Base-by-base conservation (phyloP, 2,113 vertebrate species). In the Dicerorhinus sumatrensis region DNA sequence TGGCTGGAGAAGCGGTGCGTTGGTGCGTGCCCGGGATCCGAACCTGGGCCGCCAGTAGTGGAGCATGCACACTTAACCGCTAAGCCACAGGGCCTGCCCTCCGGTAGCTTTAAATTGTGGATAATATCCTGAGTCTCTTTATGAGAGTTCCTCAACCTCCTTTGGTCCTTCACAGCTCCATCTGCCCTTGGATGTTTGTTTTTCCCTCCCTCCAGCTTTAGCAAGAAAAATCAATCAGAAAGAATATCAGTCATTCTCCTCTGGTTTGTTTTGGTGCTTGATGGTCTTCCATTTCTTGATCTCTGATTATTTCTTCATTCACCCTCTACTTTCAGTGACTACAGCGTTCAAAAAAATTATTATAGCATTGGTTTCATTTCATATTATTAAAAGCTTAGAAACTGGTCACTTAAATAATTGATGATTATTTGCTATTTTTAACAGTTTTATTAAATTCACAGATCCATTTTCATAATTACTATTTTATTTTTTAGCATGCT, bases 331-430 rank as follows among this genome's bases (percentile, higher is more conserved):
- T 90, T 77, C 51, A 81, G 9, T 69, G n/a, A 89, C 12, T 18
- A 75, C 0, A 56, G 5, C 23, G 63, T 25, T 90, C 27, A 51
- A 31, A 70, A 69, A 89, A 81, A 73, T 63, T 5, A 65, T 89
- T 31, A 8, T 33, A 42, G 31, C 33, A 63, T n/a, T 21, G 46
- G 2, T 83, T 73, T 73, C 51, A 20, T 67, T 67, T 42, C 27
- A 33, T 58, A 48, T 62, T 77, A 84, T 60, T 80, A 60, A 89
- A 85, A 94, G 42, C 72, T 39, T 70, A 85, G 82, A 94, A 88
- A 29, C 48, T 67, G 33, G 25, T n/a, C 16, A 18, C 25, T 48
- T n/a, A 94, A 83, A 39, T 9, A 60, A 16, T 91, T n/a, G 16
- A 76, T 20, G 36, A 58, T 42, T 83, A 76, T 29, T 60, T 89